Percentiles rank a stretch among this genome's conserved stretches.
Evolutionary conservation across 1,140 invertebrate species (phyloP).

Genomic region (Drosophila orosa): DNA sequence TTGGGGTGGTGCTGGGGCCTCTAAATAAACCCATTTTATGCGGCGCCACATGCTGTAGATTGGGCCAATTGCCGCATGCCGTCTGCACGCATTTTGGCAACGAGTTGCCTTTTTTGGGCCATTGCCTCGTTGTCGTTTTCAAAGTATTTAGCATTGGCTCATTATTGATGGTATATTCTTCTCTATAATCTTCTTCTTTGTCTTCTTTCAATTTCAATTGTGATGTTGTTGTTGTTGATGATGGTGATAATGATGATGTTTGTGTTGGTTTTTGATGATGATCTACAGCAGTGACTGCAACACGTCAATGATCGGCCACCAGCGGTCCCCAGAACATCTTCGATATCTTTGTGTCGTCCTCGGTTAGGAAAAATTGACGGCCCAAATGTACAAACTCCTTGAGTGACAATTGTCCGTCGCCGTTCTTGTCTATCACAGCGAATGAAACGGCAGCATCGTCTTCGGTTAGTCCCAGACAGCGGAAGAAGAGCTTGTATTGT

Average conservation of each 20-base stretch:
- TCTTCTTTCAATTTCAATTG: neutral
- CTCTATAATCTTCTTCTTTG: constrained; percentile 2
- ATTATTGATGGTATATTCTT: constrained; percentile 28
- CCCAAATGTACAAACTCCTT: constrained; percentile 92
- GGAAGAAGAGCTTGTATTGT: constrained; percentile 93
- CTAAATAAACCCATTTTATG: constrained; percentile 47
- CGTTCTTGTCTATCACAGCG: constrained; percentile 90
- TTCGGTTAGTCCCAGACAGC: constrained; percentile 89
- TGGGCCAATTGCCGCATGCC: constrained; percentile 64
- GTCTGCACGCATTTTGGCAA: constrained; percentile 64
- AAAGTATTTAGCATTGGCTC: constrained; percentile 64
- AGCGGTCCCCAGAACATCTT: constrained; percentile 94
- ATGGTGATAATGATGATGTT: constrained; percentile 15
- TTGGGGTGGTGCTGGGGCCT: constrained; percentile 15
- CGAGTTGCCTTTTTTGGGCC: constrained; percentile 17
- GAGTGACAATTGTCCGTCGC: constrained; percentile 89
- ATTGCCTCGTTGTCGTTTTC: constrained; percentile 19
- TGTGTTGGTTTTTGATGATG: constrained; percentile 22
- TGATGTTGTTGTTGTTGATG: constrained; percentile 10
- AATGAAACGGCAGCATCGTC: constrained; percentile 91
- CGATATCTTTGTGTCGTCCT: constrained; percentile 90
- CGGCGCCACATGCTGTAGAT: constrained; percentile 77
- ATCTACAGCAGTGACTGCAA: constrained; percentile 79
- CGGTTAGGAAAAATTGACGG: constrained; percentile 91
- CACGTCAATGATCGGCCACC: constrained; percentile 80